Evolutionary conservation across 2,797 vertebrate genomes (phyloP), one percentile per base, ranked within the genome.

Genomic region (Pampus argenteus): DNA sequence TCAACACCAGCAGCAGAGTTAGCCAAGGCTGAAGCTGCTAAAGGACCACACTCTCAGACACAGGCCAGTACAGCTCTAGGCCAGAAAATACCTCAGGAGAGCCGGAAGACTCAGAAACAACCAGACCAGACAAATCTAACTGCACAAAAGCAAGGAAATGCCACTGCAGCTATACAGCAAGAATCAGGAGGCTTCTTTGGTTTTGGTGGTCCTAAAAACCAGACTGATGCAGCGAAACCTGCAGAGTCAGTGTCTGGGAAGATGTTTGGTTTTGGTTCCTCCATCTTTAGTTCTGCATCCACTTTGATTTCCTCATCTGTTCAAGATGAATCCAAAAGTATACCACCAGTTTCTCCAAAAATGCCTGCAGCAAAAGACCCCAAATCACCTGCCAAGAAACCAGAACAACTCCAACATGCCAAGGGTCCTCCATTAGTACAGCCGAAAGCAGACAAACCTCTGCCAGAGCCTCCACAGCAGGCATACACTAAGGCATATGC

Each of bases 231-330:
- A 38, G 89, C 92, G 56, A 97, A 96, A 26, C 94, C 96, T 60
- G 93, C 93, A 49, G 96, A 95, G 83, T 95, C 94, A 9, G 95
- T 97, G 26, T 95, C 95, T 18, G 97, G 96, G 45, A 99, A 97
- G 59, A 95, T 98, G 72, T 96, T 99, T 85, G 97, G 97, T 22
- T 98, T 99, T 87, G 96, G 97, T 77, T 96, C 96, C 20, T 98
- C 97, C 0, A 93, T 99, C 75, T 96, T 99, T 66, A 99, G 94
- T 73, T 97, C 98, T 78, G 97, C 97, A 34, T 97, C 97, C 0
- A 98, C 89, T 90, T 94, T 98, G 76, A 97, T 98, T 76, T 94
- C 96, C 22, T 94, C 97, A 72, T 91, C 94, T 0, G 92, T 92
- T 58, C 96, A 97, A 68, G 91, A 90, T 73, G 52, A 89, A 52